Percentiles rank a stretch among this genome's conserved stretches.
Evolutionary conservation across 2,888 invertebrate species (phyloP).

Genomic region (Agrotis clavis): DNA sequence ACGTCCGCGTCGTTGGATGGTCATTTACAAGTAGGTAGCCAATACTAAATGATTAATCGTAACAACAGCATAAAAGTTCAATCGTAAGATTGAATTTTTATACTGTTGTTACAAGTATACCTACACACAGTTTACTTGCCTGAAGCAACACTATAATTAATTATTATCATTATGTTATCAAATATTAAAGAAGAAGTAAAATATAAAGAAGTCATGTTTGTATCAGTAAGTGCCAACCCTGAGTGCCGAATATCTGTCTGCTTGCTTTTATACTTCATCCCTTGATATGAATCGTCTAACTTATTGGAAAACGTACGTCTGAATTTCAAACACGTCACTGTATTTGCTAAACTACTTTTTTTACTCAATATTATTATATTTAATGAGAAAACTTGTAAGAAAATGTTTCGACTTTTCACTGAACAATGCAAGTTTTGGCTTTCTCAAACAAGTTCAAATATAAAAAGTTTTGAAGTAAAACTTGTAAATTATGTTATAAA

Average conservation of each 20-base stretch:
- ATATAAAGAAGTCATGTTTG: too few relatives aligned
- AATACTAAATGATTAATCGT: not conserved
- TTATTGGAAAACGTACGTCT: constrained; percentile 71
- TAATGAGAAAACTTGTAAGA: not conserved
- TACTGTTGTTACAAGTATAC: too few relatives aligned
- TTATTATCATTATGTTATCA: too few relatives aligned
- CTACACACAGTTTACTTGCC: not conserved
- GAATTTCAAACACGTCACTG: constrained; percentile 69
- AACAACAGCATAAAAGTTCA: not conserved
- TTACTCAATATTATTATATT: constrained; percentile 4
- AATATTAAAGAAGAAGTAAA: too few relatives aligned
- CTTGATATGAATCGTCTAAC: constrained; percentile 74
- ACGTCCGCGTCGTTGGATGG: not conserved
- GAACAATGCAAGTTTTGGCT: not conserved
- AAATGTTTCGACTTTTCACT: not conserved
- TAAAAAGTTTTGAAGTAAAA: not conserved
- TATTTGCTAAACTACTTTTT: not conserved
- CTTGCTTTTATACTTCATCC: constrained; percentile 68
- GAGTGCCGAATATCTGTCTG: constrained; percentile 71
- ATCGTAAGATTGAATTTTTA: too few relatives aligned
- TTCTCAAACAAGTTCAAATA: not conserved
- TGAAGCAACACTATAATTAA: too few relatives aligned
- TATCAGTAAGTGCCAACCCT: constrained; percentile 60
- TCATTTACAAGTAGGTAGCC: too few relatives aligned
- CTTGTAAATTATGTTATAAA: not conserved